Conservation (phyloP, 2,113 vertebrate species). For the Neopipo cinnamomea region DNA sequence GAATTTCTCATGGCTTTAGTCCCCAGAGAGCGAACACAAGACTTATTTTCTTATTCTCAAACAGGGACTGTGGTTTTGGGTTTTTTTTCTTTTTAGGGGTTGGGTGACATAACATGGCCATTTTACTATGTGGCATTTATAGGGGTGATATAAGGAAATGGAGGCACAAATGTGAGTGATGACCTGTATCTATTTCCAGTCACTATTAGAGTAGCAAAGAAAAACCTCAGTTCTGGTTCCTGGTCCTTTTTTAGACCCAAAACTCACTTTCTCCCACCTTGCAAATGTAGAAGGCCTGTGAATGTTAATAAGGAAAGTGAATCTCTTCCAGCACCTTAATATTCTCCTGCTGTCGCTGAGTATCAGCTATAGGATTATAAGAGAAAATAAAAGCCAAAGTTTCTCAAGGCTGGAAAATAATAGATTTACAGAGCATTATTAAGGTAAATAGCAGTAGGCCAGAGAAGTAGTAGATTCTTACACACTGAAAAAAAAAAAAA, state of each 20-base stretch:
- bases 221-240: not conserved
- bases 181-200: not conserved
- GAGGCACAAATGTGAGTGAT: not conserved
- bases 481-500: not conserved
- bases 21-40: rapidly evolving
- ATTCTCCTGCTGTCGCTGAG: not conserved
- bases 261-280: not conserved
- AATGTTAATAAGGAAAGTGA: not conserved
- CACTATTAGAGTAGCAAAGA: not conserved
- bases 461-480: not conserved
- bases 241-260: not conserved
- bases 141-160: not conserved
- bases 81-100: not conserved
- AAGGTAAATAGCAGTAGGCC: conserved; percentile 10
- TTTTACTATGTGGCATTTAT: not conserved
- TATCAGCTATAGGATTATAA: conserved; percentile 23
- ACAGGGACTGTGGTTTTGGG: not conserved
- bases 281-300: not conserved
- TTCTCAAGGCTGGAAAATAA: conserved; percentile 35
- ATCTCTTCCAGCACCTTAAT: conserved; percentile 7
- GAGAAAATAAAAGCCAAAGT: conserved; percentile 42
- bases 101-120: not conserved
- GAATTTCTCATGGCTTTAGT: not conserved
- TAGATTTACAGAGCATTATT: conserved; percentile 27
- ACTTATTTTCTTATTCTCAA: not conserved